A percentile compares a stretch with the other conserved stretches of the same genome.
phyloP scores from a whole-genome alignment of 2,113 vertebrate genomes.

The Sylvilagus bachmani region DNA sequence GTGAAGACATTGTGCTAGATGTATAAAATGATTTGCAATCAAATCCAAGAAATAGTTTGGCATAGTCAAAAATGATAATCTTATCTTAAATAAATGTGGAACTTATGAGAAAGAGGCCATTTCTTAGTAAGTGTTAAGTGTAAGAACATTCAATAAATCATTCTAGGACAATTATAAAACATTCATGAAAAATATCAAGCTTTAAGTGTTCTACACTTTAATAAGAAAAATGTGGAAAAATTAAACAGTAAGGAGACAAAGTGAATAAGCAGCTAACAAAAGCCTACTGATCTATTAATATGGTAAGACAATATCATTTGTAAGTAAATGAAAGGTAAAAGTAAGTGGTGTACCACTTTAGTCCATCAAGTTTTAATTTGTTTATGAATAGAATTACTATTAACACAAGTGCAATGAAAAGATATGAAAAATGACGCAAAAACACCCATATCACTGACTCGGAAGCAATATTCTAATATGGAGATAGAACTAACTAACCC shows the following conservation, averaged over 20 bases:
- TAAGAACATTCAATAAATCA: slow-evolving; percentile 21
- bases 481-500: background rate
- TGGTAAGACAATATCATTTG: background rate
- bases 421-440: background rate
- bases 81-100: background rate
- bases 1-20: background rate
- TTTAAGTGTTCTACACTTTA: too few species aligned
- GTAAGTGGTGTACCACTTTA: background rate
- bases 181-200: background rate
- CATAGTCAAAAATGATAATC: background rate
- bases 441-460: background rate
- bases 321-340: background rate
- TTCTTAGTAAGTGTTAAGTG: background rate
- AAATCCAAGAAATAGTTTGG: background rate
- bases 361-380: background rate
- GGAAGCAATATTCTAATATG: background rate
- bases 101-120: background rate
- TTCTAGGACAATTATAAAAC: background rate
- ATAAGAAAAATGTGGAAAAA: background rate
- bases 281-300: background rate
- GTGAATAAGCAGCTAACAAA: background rate
- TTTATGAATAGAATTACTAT: background rate
- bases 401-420: background rate
- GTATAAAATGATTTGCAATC: background rate
- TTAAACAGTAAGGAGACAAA: background rate